These are phyloP conservation scores for Drosophila nigromelanica DNA, from an alignment of 1,140 invertebrate species.

Conservation along the genomic window DNA sequence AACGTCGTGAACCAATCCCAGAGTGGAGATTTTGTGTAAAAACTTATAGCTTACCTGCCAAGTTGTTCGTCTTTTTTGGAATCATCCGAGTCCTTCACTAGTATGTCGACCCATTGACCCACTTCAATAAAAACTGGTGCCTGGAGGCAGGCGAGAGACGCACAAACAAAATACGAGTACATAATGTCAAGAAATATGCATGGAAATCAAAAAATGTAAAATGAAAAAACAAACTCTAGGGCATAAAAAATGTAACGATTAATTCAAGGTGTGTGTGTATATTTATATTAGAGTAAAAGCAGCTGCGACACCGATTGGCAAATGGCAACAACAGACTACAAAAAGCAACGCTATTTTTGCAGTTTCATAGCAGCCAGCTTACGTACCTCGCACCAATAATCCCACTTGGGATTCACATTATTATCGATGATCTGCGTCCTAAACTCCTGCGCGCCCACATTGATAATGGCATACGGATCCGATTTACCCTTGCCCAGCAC, in stretches of 20 bases:
- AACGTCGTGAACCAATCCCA: conserved; percentile 9
- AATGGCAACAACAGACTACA: conserved; percentile 58
- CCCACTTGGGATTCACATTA: conserved; percentile 96
- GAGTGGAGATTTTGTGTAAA: background rate
- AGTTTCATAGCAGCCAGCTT: conserved; percentile 28
- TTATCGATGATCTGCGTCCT: conserved; percentile 95
- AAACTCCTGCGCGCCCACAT: conserved; percentile 94
- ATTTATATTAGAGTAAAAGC: no score
- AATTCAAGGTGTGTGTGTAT: conserved; percentile 17
- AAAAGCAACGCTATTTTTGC: conserved; percentile 41
- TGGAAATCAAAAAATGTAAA: conserved; percentile 49
- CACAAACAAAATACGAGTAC: conserved; percentile 55
- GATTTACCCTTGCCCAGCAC: conserved; percentile 97
- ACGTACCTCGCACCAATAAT: conserved; percentile 95
- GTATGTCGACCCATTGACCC: conserved; percentile 91
- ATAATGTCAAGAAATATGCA: conserved; percentile 56
- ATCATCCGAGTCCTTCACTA: conserved; percentile 93
- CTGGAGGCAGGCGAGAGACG: conserved; percentile 55
- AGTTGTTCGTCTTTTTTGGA: conserved; percentile 92
- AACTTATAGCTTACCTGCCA: conserved; percentile 87
- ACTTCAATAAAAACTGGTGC: conserved; percentile 79
- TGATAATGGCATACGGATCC: conserved; percentile 96
- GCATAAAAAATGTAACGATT: conserved; percentile 9
- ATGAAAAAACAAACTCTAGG: conserved; percentile 52
- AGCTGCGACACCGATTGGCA: no score